Base-by-base conservation (phyloP, 2,113 vertebrate genomes). In the Tyrannus savana region DNA sequence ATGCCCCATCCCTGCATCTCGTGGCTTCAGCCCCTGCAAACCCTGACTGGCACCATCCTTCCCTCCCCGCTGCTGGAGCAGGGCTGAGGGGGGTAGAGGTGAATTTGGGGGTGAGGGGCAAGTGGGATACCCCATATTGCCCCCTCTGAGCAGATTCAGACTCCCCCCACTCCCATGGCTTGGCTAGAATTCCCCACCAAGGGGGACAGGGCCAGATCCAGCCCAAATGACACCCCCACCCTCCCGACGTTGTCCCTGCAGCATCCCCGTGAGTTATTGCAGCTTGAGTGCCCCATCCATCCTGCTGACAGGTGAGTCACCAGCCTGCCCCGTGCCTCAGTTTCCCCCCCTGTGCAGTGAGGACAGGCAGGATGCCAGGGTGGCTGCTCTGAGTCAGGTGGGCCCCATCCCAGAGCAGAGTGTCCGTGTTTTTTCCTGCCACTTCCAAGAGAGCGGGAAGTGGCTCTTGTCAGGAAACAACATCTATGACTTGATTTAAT, bases 361-460 rank as follows among this genome's bases (percentile, higher is more conserved):
- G 66, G 62, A 80, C 2, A 0, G 47, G 87, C 67, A 79, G 68
- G 79, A 23, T 28, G 84, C 71, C 8, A 9, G 22, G 14, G 22
- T 49, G 37, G 21, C 15, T 46, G 78, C 30, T 7, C 1, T 9
- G 27, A 58, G 33, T 42, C 1, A 3, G 41, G 16, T 0, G 0
- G 27, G 47, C 2, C 14, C 12, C 4, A 3, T 58, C 50, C 85
- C 15, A 3, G 49, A 53, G 76, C n/a, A 6, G 7, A 80, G 27
- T 6, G 24, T n/a, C 60, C 0, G 0, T 1, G 2, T 52, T 5
- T 87, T 91, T 84, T 82, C 41, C 74, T 82, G 66, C 30, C 37
- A 2, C 39, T 64, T 59, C 30, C 4, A 6, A 55, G 67, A 55
- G 71, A 55, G 71, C 41, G 50, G 78, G 47, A 82, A 55, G 35